These are phyloP conservation scores for Tiliqua scincoides DNA, from an alignment of 2,113 vertebrate species.

Conservation along the genomic window DNA sequence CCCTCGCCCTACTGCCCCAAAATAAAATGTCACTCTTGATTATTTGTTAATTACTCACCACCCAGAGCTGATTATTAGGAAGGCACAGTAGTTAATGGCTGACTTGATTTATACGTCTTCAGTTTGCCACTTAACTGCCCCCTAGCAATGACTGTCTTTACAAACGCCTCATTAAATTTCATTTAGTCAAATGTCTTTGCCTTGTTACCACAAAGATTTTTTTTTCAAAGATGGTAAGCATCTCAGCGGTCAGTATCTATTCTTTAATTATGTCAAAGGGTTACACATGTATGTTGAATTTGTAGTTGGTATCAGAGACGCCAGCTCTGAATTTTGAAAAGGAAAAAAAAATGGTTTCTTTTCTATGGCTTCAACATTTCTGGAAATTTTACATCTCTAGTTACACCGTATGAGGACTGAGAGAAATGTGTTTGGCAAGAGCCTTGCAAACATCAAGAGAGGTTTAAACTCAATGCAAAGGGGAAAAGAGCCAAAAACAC, in stretches of 20 bases:
- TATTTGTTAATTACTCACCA: slow-evolving; percentile 21
- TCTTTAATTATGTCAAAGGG: background rate
- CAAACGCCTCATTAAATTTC: slow-evolving; percentile 22
- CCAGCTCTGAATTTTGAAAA: background rate
- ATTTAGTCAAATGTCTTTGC: slow-evolving; percentile 17
- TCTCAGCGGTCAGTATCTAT: background rate
- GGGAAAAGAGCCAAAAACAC: too few species aligned
- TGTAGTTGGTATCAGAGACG: background rate
- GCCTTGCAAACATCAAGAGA: too few species aligned
- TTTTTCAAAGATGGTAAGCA: background rate
- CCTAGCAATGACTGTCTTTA: slow-evolving; percentile 16
- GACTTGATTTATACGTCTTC: slow-evolving; percentile 16
- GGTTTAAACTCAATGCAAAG: too few species aligned
- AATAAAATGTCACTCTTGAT: slow-evolving; percentile 18
- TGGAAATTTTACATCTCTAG: background rate
- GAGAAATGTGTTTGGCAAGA: too few species aligned
- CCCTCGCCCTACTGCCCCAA: background rate
- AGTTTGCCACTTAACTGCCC: slow-evolving; percentile 9
- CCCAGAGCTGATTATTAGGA: background rate
- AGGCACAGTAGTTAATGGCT: slow-evolving; percentile 9
- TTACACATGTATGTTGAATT: slow-evolving; percentile 7
- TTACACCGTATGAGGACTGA: too few species aligned
- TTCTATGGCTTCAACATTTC: background rate
- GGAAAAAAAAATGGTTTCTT: too few species aligned
- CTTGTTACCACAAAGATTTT: background rate